Base-by-base conservation (phyloP, 30 jellyfish, hydroid and myxozoan genomes). In the Mastigias papua region DNA sequence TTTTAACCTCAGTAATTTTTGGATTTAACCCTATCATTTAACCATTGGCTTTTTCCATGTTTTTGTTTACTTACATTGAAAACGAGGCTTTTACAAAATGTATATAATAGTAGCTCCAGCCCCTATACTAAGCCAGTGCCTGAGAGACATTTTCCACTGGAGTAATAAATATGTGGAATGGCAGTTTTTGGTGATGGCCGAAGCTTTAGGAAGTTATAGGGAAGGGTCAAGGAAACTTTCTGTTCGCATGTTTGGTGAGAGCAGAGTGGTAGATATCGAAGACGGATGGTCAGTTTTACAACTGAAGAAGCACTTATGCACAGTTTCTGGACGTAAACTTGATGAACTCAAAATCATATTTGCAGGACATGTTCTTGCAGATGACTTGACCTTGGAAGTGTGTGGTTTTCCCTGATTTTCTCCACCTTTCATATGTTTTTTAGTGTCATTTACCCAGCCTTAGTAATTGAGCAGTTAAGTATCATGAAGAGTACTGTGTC, bases 321-420 rank as follows among this genome's bases (percentile, higher is more conserved):
- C 48, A 28, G 58, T 50, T n/a, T 20, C 68, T 67, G 86, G 90
- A 17, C 50, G 37, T 34, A 29, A 63, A 6, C 76, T 25, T 20
- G 88, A 79, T 35, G 82, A 88, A 29, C 70, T 88, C 33, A 78
- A 71, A 29, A 82, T 88, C 25, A 76, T 88, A 34, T 88, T 88
- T 79, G 97, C 97, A 51, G 97, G 97, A 23, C 64, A 90, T 2
- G 92, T 63, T 28, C 42, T 88, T 76, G 83, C 86, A n/a, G 90
- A 88, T 29, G 26, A 42, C 0, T 35, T 88, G 65, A 65, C 90
- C 34, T 46, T 88, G 48, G 78, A 88, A 82, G 97, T 88, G 4
- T 22, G 82, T 17, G 6, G 28, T 54, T 10, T 5, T 54, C 17
- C 67, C 7, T 16, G 67, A 6, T 54, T 46, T 46, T 8, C 16